Evolutionary conservation across 2,113 vertebrate species (phyloP), one percentile per base, ranked within the genome.

Genomic region (Sisor rabdophorus): DNA sequence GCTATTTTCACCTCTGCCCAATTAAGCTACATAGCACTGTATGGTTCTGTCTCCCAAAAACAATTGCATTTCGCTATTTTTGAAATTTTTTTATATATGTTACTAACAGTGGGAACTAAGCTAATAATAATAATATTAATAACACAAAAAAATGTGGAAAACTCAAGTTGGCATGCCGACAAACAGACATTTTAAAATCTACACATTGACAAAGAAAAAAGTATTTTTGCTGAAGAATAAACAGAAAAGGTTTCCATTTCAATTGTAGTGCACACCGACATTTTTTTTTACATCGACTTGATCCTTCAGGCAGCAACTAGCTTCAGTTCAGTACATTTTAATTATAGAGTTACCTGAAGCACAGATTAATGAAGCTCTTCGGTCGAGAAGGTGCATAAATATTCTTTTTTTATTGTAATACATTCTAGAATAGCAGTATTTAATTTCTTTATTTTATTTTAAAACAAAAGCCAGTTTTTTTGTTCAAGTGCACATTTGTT

Each of bases 261-360:
- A 63, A 85, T 75, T 75, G 79, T 80, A 82, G 81, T 79, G 77
- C 58, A 19, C 75, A 81, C 86, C 11, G 72, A 83, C 85, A n/a
- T n/a, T n/a, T n/a, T n/a, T n/a, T n/a, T 83, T 86, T 86, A 85
- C 64, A 87, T 77, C 71, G n/a, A n/a, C n/a, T n/a, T n/a, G n/a
- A 73, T 73, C 77, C 81, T 82, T 80, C 73, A 74, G 79, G 81
- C 67, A 3, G 81, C 24, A 71, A 83, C 81, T 67, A 69, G 69
- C 71, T 79, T 84, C 40, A 77, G 81, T 81, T 84, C 77, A 68
- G 56, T 77, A 60, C 60, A 81, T 84, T 87, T 87, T 86, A 86
- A 83, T 86, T 83, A 83, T 77, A 19, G 24, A 83, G 30, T 73
- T 80, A 83, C 79, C 73, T 71, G 44, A 69, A 71, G 84, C 73